Evolutionary conservation across 1,140 invertebrate species (phyloP).

Genomic region (Ladona fulva): DNA sequence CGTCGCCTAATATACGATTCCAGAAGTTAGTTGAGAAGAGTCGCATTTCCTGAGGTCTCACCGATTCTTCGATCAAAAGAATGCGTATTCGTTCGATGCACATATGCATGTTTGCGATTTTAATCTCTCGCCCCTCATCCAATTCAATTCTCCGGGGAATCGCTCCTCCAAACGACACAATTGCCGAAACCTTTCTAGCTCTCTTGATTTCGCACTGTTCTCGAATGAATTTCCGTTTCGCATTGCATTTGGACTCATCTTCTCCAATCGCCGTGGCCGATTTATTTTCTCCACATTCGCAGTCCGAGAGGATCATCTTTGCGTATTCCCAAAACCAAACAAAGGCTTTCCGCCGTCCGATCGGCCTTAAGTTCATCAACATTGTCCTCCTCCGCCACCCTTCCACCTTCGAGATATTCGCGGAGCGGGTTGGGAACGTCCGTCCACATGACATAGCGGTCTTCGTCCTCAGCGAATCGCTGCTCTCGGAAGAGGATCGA

Average conservation of each 20-base stretch:
- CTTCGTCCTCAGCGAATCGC: background rate
- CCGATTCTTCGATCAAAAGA: no score
- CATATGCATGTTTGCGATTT: no score
- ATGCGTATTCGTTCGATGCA: no score
- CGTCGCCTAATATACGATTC: no score
- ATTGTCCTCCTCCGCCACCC: background rate
- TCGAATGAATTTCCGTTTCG: background rate
- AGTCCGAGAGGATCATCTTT: background rate
- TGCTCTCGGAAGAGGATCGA: background rate
- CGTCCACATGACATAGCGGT: background rate
- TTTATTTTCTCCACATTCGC: background rate
- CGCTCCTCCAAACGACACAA: no score
- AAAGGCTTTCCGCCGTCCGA: background rate
- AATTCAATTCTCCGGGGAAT: no score
- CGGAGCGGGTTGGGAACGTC: background rate
- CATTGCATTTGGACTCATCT: background rate
- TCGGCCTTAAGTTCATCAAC: background rate
- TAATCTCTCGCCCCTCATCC: no score
- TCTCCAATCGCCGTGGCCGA: background rate
- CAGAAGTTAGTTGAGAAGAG: no score
- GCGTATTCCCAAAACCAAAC: background rate
- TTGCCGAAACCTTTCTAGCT: no score
- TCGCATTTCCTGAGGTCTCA: no score
- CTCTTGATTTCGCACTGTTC: no score
- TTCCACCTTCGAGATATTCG: background rate